A percentile compares a stretch with the other conserved stretches of the same genome.
phyloP scores from a whole-genome alignment of 1,140 invertebrate species.

The Drosophila ohnishii region DNA sequence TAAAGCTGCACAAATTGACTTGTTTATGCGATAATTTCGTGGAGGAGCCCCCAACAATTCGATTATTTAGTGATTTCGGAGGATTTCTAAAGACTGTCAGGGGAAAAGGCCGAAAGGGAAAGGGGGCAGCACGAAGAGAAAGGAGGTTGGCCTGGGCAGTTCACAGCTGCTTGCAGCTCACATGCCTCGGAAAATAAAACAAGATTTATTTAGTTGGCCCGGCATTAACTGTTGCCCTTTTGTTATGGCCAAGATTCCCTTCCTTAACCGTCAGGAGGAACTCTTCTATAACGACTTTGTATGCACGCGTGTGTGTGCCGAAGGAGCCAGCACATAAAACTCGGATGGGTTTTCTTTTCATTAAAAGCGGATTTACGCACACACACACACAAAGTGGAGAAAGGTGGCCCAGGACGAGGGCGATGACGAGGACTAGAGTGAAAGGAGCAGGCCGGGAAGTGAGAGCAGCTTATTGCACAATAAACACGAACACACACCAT shows the following conservation, averaged over 20 bases:
- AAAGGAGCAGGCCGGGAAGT: conserved; percentile 22
- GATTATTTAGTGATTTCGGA: conserved; percentile 74
- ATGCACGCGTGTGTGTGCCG: conserved; percentile 24
- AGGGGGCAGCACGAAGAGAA: not conserved
- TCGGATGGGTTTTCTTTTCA: conserved; percentile 79
- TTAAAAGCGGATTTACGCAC: conserved; percentile 81
- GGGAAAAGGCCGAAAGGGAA: conserved; percentile 1
- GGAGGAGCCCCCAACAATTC: conserved; percentile 66
- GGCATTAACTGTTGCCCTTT: conserved; percentile 79
- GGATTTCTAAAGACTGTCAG: conserved; percentile 48
- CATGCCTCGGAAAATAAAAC: conserved; percentile 68
- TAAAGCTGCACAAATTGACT: conserved; percentile 69
- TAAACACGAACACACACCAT: conserved; percentile 66
- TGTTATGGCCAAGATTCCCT: conserved; percentile 53
- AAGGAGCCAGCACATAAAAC: conserved; percentile 57
- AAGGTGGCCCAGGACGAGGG: conserved; percentile 30
- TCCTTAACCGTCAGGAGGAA: conserved; percentile 36
- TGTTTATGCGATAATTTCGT: conserved; percentile 64
- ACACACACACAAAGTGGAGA: conserved; percentile 51
- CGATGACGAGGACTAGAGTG: not conserved
- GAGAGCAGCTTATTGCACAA: conserved; percentile 75
- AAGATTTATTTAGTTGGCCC: conserved; percentile 79
- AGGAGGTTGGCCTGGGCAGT: conserved; percentile 10
- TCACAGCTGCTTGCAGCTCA: conserved; percentile 43
- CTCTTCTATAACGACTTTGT: conserved; percentile 48